phyloP scores from a whole-genome alignment of 23 tunicate genomes.

The Botrylloides violaceus region DNA sequence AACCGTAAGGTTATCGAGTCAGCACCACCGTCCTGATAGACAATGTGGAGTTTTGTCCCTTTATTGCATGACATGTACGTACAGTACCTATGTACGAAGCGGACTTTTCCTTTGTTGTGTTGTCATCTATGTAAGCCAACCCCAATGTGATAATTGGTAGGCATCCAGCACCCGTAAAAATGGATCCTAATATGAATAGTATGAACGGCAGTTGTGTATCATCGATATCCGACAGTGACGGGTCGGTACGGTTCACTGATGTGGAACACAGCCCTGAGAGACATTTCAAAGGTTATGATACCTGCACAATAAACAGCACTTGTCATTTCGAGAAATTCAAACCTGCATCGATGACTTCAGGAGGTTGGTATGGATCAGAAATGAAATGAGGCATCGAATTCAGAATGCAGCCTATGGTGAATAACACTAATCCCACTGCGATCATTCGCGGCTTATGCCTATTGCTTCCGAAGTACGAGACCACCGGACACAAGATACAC shows the following conservation, averaged over 20 bases:
- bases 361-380: background rate
- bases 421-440: constrained; percentile 53
- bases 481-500: constrained; percentile 33
- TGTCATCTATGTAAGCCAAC: constrained; percentile 4
- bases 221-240: no score
- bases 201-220: background rate
- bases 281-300: no score
- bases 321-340: background rate
- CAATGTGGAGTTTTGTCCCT: background rate
- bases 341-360: background rate
- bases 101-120: constrained; percentile 12
- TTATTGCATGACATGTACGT: background rate
- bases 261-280: no score
- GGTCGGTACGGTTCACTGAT: no score
- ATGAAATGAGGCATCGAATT: constrained; percentile 62
- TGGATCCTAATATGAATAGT: background rate
- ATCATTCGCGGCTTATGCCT: constrained; percentile 67
- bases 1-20: no score
- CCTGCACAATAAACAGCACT: no score
- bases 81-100: constrained; percentile 10
- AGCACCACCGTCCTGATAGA: no score
- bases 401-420: constrained; percentile 44
- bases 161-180: background rate
- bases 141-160: constrained; percentile 2
- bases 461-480: constrained; percentile 55